Percentiles rank a stretch among this genome's conserved stretches.
These are phyloP conservation scores for Lacerta bilineata DNA, from an alignment of 2,797 vertebrate species.

Conservation along the genomic window DNA sequence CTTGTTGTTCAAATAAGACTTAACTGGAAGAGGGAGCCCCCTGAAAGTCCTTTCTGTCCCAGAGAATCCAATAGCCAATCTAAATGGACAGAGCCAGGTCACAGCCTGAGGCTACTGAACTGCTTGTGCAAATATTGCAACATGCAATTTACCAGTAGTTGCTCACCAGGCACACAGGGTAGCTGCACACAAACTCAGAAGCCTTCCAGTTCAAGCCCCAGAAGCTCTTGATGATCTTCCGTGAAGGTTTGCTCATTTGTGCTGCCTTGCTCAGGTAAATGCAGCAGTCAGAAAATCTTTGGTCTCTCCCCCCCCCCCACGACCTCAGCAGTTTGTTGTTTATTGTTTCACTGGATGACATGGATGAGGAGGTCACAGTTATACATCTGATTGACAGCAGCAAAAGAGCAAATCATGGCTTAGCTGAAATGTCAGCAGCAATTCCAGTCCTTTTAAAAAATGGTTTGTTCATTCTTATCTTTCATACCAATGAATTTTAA, in stretches of 20 bases:
- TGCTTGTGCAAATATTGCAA: neutral
- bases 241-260: neutral
- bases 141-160: neutral
- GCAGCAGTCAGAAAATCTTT: neutral
- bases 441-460: neutral
- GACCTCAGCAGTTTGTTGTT: neutral
- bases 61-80: too few species aligned
- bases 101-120: neutral
- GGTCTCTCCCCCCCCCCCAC: neutral
- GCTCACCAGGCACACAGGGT: neutral
- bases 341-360: neutral
- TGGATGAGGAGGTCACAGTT: neutral
- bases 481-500: neutral
- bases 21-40: neutral
- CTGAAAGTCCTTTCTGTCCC: neutral
- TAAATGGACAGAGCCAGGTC: neutral
- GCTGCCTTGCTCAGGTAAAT: neutral
- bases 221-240: neutral
- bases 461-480: neutral
- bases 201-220: neutral
- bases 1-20: neutral
- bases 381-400: neutral
- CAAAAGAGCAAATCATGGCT: neutral
- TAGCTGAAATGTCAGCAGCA: conserved; percentile 14
- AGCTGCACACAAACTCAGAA: neutral